These are phyloP conservation scores for Thryonomys swinderianus DNA, from an alignment of 2,113 vertebrate species.

Conservation along the genomic window DNA sequence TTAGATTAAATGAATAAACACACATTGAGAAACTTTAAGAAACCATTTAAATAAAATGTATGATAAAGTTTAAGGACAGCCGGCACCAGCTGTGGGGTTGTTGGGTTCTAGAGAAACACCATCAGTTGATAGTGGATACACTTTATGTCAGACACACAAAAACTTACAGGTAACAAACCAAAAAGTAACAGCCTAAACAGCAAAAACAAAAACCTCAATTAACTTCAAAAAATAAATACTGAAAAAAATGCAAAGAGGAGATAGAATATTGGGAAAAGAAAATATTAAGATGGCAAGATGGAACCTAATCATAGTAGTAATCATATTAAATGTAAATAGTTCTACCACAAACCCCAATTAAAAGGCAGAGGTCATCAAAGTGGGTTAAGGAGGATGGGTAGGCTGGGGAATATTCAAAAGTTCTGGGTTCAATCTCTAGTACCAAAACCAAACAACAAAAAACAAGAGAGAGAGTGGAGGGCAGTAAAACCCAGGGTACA, in stretches of 20 bases:
- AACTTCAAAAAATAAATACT: not conserved
- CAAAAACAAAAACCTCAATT: not conserved
- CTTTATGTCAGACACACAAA: rapidly evolving
- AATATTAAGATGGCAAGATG: not conserved
- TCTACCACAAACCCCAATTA: not conserved
- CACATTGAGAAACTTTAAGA: not conserved
- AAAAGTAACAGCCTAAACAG: not conserved
- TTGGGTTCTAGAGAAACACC: rapidly evolving
- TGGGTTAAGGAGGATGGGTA: not conserved
- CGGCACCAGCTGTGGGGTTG: rapidly evolving
- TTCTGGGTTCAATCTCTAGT: not conserved
- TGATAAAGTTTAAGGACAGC: not conserved
- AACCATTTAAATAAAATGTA: not conserved
- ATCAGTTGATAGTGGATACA: too few relatives aligned
- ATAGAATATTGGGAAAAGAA: not conserved
- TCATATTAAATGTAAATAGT: not conserved
- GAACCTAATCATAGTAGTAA: not conserved
- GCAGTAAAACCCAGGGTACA: not conserved
- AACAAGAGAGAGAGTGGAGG: not conserved
- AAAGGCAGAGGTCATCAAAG: not conserved
- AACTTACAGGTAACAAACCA: not conserved
- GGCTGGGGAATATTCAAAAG: not conserved
- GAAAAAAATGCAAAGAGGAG: not conserved
- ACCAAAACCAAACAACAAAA: not conserved
- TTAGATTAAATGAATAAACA: not conserved